These are phyloP conservation scores for Neelides folsomi DNA, from an alignment of 2,888 invertebrate genomes.

Conservation along the genomic window DNA sequence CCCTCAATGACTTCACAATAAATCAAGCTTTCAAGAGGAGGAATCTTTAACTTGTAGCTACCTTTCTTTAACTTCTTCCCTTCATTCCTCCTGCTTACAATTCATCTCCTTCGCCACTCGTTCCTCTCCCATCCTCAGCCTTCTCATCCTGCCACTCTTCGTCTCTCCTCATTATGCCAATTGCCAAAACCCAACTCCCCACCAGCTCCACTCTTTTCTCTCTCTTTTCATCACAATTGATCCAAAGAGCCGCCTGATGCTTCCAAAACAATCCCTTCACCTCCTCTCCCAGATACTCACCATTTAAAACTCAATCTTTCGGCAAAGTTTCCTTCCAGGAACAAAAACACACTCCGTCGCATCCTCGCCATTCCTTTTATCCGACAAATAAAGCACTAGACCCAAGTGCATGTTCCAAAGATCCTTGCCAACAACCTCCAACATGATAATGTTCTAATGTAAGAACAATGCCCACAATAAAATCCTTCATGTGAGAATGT, in stretches of 20 bases:
- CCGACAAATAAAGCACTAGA: too few relatives aligned
- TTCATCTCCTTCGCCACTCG: neutral
- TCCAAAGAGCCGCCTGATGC: neutral
- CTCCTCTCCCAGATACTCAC: too few relatives aligned
- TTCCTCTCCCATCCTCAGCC: slow-evolving; percentile 1
- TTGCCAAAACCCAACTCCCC: neutral
- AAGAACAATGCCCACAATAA: too few relatives aligned
- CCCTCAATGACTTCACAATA: slow-evolving; percentile 11
- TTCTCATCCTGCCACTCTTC: slow-evolving; percentile 9
- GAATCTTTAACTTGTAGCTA: neutral
- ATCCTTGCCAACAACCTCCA: too few relatives aligned
- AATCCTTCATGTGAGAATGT: too few relatives aligned
- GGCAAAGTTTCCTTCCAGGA: too few relatives aligned
- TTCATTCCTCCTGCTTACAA: neutral
- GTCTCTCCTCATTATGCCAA: slow-evolving; percentile 6
- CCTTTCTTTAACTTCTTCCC: neutral
- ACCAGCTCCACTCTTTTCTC: neutral
- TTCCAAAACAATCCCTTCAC: too few relatives aligned
- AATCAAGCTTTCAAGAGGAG: slow-evolving; percentile 8
- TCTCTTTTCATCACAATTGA: neutral
- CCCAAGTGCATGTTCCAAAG: too few relatives aligned
- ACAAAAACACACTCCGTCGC: too few relatives aligned
- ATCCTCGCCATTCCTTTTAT: too few relatives aligned
- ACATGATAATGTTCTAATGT: too few relatives aligned
- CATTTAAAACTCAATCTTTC: too few relatives aligned